A percentile compares a stretch with the other conserved stretches of the same genome.
Evolutionary conservation across 2,888 invertebrate species (phyloP).

Genomic region (Drosophila suboccidentalis): DNA sequence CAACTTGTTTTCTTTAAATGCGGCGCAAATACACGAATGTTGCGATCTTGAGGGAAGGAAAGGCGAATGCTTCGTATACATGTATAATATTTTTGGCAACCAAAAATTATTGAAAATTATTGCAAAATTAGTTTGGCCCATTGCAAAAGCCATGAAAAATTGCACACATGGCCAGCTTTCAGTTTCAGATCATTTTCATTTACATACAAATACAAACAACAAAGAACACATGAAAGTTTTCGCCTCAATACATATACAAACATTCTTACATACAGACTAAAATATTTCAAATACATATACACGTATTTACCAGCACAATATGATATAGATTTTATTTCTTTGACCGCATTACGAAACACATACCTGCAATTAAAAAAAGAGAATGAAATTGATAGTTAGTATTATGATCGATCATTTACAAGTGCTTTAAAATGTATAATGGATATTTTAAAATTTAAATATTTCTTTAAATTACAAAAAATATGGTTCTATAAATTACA

Average conservation of each 20-base stretch:
- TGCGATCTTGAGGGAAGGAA: constrained; percentile 10
- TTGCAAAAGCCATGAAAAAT: constrained; percentile 65
- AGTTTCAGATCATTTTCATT: constrained; percentile 45
- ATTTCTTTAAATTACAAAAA: no score
- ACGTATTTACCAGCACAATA: constrained; percentile 54
- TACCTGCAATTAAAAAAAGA: constrained; percentile 58
- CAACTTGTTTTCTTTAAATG: constrained; percentile 10
- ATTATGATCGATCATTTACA: background rate
- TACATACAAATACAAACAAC: constrained; percentile 9
- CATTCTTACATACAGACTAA: constrained; percentile 2
- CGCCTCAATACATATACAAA: constrained; percentile 4
- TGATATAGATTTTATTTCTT: constrained; percentile 43
- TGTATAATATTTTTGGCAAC: constrained; percentile 49
- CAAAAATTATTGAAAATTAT: constrained; percentile 53
- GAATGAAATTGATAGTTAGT: constrained; percentile 22
- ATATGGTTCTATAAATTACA: background rate
- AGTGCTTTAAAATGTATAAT: no score
- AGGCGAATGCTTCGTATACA: no score
- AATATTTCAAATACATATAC: background rate
- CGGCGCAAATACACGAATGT: constrained; percentile 6
- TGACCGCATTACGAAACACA: constrained; percentile 56
- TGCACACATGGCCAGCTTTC: constrained; percentile 55
- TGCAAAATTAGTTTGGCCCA: constrained; percentile 62
- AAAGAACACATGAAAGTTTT: constrained; percentile 6
- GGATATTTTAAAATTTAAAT: no score